phyloP scores from a whole-genome alignment of 2,113 vertebrate species.

The Notarius quadriscutis region DNA sequence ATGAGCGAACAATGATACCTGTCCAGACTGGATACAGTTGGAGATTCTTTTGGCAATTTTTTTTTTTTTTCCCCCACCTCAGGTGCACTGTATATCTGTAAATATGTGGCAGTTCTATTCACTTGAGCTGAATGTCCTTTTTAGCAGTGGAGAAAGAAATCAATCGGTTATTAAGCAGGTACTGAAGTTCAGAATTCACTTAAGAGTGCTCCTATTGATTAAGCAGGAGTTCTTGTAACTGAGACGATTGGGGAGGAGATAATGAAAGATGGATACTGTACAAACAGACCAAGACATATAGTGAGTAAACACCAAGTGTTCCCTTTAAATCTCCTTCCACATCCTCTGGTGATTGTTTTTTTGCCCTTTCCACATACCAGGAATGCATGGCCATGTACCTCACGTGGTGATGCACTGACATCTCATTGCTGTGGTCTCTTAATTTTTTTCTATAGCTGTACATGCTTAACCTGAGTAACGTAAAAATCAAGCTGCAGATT shows the following conservation, averaged over 20 bases:
- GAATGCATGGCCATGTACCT: neutral
- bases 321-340: neutral
- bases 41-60: neutral
- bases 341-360: neutral
- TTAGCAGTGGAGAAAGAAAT: conserved; percentile 43
- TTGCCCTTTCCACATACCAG: neutral
- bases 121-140: conserved; percentile 22
- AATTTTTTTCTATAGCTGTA: neutral
- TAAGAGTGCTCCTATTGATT: conserved; percentile 43
- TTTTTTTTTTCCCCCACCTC: neutral
- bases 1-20: neutral
- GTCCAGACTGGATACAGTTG: neutral
- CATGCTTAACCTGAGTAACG: neutral
- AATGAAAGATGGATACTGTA: neutral
- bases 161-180: conserved; percentile 43
- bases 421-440: too few relatives aligned
- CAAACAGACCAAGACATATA: neutral
- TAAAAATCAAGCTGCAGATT: neutral
- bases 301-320: neutral
- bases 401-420: neutral
- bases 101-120: conserved; percentile 27
- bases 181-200: conserved; percentile 36
- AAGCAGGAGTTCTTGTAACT: neutral
- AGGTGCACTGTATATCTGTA: neutral
- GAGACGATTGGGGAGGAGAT: neutral